A percentile compares a stretch with the other conserved stretches of the same genome.
phyloP scores from a whole-genome alignment of 2,113 vertebrate species.

The Triplophysa rosa region DNA sequence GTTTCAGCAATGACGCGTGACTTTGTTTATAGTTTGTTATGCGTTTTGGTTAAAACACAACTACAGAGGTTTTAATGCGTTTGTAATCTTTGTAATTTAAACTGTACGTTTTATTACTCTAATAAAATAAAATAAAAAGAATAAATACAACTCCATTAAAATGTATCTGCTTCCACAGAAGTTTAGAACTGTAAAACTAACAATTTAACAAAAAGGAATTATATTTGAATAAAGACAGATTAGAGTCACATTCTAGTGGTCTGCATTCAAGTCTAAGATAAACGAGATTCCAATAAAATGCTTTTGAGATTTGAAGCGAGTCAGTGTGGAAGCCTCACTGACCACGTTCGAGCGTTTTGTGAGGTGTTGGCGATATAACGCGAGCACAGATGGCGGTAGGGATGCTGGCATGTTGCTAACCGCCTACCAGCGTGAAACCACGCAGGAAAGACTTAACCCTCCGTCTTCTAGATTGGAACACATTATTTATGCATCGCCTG shows the following conservation, averaged over 20 bases:
- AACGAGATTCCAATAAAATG: neutral
- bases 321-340: constrained; percentile 9
- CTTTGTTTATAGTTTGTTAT: constrained; percentile 8
- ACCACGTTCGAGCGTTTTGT: constrained; percentile 30
- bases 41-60: neutral
- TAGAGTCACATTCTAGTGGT: no score
- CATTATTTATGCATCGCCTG: neutral
- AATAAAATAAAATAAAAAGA: no score
- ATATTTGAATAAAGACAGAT: no score
- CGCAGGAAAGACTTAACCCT: constrained; percentile 55
- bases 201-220: no score
- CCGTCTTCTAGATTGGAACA: constrained; percentile 20
- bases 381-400: constrained; percentile 55
- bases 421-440: constrained; percentile 56
- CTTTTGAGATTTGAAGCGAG: neutral
- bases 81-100: no score
- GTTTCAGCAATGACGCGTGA: neutral
- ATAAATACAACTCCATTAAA: no score
- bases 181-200: no score
- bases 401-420: constrained; percentile 53
- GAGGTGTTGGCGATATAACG: constrained; percentile 37
- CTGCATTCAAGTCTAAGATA: neutral
- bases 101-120: no score
- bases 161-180: no score
- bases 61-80: neutral